Percentiles rank a stretch among this genome's conserved stretches.
These are phyloP conservation scores for Prionace glauca DNA, from an alignment of 2,797 vertebrate species.

Conservation along the genomic window DNA sequence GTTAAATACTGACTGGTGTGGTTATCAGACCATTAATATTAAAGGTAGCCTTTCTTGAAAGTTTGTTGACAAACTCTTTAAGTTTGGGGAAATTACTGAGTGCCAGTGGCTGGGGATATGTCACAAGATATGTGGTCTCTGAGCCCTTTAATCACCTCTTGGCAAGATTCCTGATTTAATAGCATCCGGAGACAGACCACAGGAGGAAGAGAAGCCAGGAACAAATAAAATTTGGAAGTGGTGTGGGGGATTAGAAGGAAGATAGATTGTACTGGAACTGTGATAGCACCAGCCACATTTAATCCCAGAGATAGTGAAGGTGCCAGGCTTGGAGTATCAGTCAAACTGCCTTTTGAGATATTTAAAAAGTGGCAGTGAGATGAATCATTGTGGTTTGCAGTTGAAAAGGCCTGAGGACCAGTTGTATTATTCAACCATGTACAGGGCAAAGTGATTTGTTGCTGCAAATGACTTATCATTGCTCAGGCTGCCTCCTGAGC, in stretches of 20 bases:
- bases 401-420: too few relatives aligned
- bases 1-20: neutral
- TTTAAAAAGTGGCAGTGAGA: too few relatives aligned
- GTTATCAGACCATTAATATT: neutral
- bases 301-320: too few relatives aligned
- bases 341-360: too few relatives aligned
- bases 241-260: neutral
- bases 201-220: neutral
- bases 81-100: neutral
- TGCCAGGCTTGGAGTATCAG: too few relatives aligned
- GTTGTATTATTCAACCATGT: too few relatives aligned
- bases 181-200: neutral
- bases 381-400: too few relatives aligned
- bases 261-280: neutral
- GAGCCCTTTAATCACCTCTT: neutral
- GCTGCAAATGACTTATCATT: too few relatives aligned
- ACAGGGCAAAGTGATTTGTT: too few relatives aligned
- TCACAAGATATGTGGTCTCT: neutral
- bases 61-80: neutral
- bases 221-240: neutral
- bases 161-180: neutral
- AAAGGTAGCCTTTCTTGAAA: neutral
- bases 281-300: too few relatives aligned
- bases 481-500: too few relatives aligned
- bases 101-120: neutral